Evolutionary conservation across 2,113 vertebrate species (phyloP).

Genomic region (Australoheros scitulus): DNA sequence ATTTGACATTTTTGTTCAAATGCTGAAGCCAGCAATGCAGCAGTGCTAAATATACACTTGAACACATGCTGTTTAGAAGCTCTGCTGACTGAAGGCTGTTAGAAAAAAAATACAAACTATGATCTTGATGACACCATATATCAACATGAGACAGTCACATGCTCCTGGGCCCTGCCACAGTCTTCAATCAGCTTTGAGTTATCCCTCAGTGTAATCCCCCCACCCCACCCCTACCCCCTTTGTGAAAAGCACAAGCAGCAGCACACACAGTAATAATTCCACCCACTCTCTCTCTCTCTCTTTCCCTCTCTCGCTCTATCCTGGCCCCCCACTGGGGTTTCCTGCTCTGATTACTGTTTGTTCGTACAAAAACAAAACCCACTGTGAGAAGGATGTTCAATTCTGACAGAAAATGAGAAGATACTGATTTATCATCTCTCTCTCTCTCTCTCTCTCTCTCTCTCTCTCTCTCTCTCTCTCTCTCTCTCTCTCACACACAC

Average conservation of each 20-base stretch:
- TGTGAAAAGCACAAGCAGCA: conserved; percentile 35
- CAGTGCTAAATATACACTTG: conserved; percentile 40
- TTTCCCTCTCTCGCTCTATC: conserved; percentile 5
- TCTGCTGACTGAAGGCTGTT: conserved; percentile 21
- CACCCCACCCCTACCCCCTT: background rate
- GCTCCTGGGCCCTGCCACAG: conserved; percentile 23
- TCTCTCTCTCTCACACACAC: background rate
- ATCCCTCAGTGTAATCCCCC: conserved; percentile 57
- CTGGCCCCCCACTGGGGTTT: conserved; percentile 53
- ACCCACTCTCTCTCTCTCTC: conserved; percentile 39
- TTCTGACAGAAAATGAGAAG: conserved; percentile 42
- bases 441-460: background rate
- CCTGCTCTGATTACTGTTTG: conserved; percentile 70
- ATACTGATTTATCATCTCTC: conserved; percentile 24
- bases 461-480: background rate
- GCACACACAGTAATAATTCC: conserved; percentile 45
- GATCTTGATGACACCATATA: conserved; percentile 44
- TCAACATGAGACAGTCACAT: conserved; percentile 46
- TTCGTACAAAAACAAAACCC: conserved; percentile 63
- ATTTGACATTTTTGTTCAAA: background rate
- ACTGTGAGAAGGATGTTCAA: conserved; percentile 37
- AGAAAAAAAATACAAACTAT: conserved; percentile 24
- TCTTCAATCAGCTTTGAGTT: conserved; percentile 67
- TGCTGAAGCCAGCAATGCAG: background rate
- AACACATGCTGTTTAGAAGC: conserved; percentile 20